Percentiles rank a stretch among this genome's conserved stretches.
Conservation (phyloP, 1,140 invertebrate species). For the Chelonus insularis region DNA sequence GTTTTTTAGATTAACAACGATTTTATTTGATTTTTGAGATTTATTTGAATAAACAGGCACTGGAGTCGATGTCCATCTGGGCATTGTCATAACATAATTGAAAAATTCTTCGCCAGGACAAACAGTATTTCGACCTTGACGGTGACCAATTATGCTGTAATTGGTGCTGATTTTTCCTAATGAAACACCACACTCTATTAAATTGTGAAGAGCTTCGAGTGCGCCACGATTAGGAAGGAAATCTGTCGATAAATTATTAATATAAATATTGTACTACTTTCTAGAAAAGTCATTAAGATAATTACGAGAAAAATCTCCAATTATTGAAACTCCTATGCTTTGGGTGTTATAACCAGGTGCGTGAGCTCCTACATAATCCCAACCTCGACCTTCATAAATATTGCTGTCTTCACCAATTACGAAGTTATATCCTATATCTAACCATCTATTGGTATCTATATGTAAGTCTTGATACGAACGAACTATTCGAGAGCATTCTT, state of each 20-base stretch:
- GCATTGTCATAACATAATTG: slow-evolving; percentile 58
- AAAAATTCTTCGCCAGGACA: slow-evolving; percentile 63
- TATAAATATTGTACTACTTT: background rate
- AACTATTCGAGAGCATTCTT: slow-evolving; percentile 51
- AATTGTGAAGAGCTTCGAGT: slow-evolving; percentile 45
- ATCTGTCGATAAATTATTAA: slow-evolving; percentile 47
- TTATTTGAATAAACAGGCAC: slow-evolving; percentile 27
- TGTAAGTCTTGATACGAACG: slow-evolving; percentile 61
- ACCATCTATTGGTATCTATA: slow-evolving; percentile 66
- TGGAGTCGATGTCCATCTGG: slow-evolving; percentile 50
- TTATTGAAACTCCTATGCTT: slow-evolving; percentile 68
- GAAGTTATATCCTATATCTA: slow-evolving; percentile 71
- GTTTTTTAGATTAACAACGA: too few relatives aligned
- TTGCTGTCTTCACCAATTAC: slow-evolving; percentile 69
- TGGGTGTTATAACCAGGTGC: slow-evolving; percentile 68
- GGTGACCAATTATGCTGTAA: slow-evolving; percentile 60
- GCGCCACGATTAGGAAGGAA: slow-evolving; percentile 54
- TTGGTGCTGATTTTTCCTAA: slow-evolving; percentile 46
- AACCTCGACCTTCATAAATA: slow-evolving; percentile 74
- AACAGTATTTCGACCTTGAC: slow-evolving; percentile 53
- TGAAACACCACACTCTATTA: slow-evolving; percentile 56
- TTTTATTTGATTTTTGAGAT: background rate
- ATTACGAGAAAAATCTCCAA: slow-evolving; percentile 55
- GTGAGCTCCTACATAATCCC: slow-evolving; percentile 69
- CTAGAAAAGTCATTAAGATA: too few relatives aligned